Base-by-base conservation (phyloP, 2,888 invertebrate genomes). In the Sycophila texana region DNA sequence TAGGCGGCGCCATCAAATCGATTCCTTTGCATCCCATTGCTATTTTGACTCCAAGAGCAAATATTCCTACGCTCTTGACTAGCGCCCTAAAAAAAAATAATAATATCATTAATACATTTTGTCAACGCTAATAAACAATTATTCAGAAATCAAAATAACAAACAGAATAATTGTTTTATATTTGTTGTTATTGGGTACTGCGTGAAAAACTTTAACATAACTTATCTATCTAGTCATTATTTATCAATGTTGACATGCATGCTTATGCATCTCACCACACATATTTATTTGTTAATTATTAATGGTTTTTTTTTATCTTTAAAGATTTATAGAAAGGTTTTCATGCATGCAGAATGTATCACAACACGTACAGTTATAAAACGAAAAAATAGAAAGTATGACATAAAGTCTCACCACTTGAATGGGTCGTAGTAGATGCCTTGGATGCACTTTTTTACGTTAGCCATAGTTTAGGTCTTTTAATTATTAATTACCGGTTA, bases 11-110 rank as follows among this genome's bases (percentile, higher is more conserved):
- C 93, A 95, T 94, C 77, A 96, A 88, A 87, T 95, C 95, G 75
- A 96, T 91, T 77, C 96, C 96, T 67, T 93, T 92, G 86, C 94
- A 95, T 89, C 96, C 95, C 87, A 95, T 93, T 2, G 96, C 96
- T 85, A 96, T 93, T 82, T 94, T 93, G 7, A 97, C 93, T 72
- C 96, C 96, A 78, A 96, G 89, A 82, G 94, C 92, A 89, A 96
- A 96, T 85, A 96, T 91, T n/a, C 94, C 94, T 77, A 95, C 91
- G 89, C 96, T 96, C 91, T 96, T 96, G 68, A 96, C 93, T 58
- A 96, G 87, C 85, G 95, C 94, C 96, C 96, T 96, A 92, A 76
- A 92, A 76, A 92, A 90, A 85, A 78, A 65, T 61, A 60, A 81
- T 70, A 74, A 47, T 71, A 53, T 72, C 51, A 66, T 65, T 67